Evolutionary conservation across 2,797 vertebrate genomes (phyloP).

Genomic region (Cyprinella venusta): DNA sequence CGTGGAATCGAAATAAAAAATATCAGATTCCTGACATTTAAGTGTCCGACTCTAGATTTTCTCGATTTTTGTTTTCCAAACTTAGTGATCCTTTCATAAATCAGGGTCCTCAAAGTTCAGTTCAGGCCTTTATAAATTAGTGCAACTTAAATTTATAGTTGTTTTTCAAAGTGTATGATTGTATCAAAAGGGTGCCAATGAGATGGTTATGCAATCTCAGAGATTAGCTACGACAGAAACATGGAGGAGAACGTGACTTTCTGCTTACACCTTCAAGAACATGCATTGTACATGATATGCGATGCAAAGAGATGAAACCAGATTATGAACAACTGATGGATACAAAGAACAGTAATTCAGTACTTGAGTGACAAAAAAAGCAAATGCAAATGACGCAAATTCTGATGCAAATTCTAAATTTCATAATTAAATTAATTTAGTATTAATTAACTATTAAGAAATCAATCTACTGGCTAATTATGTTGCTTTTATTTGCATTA

Average conservation of each 20-base stretch:
- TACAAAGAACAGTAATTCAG: background rate
- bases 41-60: background rate
- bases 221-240: background rate
- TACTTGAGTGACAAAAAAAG: background rate
- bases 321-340: conserved; percentile 31
- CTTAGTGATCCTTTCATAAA: conserved; percentile 13
- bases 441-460: background rate
- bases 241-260: conserved; percentile 24
- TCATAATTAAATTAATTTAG: background rate
- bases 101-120: background rate
- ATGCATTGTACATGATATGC: conserved; percentile 45
- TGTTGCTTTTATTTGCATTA: background rate
- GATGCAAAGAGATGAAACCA: conserved; percentile 18
- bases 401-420: background rate
- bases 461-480: background rate
- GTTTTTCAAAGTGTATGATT: background rate
- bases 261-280: conserved; percentile 33
- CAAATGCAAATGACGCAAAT: too few relatives aligned
- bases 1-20: background rate
- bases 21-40: background rate
- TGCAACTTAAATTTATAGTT: background rate
- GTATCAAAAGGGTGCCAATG: background rate
- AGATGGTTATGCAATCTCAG: conserved; percentile 5
- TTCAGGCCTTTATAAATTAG: background rate
- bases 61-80: background rate